These are phyloP conservation scores for Ophion obscuratus DNA, from an alignment of 2,888 invertebrate genomes.

Conservation along the genomic window DNA sequence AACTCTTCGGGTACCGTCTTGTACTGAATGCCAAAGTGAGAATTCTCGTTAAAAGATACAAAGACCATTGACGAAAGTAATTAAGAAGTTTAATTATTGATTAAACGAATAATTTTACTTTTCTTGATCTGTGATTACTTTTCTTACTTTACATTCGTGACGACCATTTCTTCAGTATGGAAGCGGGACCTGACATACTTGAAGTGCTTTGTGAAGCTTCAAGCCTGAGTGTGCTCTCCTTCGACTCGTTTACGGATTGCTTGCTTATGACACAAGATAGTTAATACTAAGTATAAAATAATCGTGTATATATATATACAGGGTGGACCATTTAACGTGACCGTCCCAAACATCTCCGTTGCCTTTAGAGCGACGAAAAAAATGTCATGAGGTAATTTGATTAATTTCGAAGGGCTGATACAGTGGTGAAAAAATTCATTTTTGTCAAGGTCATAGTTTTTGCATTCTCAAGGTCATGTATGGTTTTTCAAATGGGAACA, in stretches of 20 bases:
- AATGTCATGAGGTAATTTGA: too few species aligned
- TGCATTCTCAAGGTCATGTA: too few species aligned
- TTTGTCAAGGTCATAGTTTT: too few species aligned
- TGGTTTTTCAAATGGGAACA: too few species aligned
- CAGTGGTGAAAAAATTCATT: too few species aligned
- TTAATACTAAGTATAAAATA: not conserved
- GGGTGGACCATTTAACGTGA: too few species aligned
- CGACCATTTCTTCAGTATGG: not conserved
- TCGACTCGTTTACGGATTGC: not conserved
- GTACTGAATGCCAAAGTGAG: not conserved
- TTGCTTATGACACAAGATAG: not conserved
- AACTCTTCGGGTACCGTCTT: not conserved
- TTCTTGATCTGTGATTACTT: not conserved
- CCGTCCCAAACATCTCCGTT: too few species aligned
- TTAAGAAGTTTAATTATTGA: not conserved
- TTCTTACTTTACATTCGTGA: not conserved
- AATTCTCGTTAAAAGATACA: not conserved
- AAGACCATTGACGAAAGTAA: slow-evolving; percentile 6
- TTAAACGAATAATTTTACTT: not conserved
- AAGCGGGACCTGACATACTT: not conserved
- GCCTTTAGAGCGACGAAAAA: too few species aligned
- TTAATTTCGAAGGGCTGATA: too few species aligned
- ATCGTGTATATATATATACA: too few species aligned
- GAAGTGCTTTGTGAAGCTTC: not conserved
- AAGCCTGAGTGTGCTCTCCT: not conserved